phyloP scores from a whole-genome alignment of 2,113 vertebrate species.

The Ciconia boyciana region DNA sequence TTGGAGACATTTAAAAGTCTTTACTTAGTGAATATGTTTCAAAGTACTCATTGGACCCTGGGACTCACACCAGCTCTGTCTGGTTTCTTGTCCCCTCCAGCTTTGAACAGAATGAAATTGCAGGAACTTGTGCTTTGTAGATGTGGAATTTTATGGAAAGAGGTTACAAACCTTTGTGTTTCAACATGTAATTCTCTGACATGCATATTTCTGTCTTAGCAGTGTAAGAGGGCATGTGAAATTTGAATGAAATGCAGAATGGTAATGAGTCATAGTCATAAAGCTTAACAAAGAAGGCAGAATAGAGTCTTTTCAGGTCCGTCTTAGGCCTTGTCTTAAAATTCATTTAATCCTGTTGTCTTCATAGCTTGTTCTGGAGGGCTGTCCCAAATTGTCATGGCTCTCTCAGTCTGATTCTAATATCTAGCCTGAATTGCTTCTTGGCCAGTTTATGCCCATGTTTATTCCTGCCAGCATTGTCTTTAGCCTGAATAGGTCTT shows the following conservation, averaged over 20 bases:
- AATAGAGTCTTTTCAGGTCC: not conserved
- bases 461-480: constrained; percentile 49
- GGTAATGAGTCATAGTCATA: constrained; percentile 35
- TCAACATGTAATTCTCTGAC: constrained; percentile 38
- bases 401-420: constrained; percentile 15
- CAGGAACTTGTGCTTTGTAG: constrained; percentile 22
- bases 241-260: constrained; percentile 33
- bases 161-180: constrained; percentile 43
- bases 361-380: not conserved
- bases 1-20: constrained; percentile 67
- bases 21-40: constrained; percentile 50
- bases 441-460: not conserved
- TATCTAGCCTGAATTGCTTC: constrained; percentile 14
- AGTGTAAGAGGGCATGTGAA: constrained; percentile 26
- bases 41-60: constrained; percentile 39
- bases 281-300: constrained; percentile 24
- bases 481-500: constrained; percentile 41
- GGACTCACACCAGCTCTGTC: constrained; percentile 26
- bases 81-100: constrained; percentile 54
- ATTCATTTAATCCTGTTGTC: constrained; percentile 14
- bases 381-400: not conserved
- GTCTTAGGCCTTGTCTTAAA: not conserved
- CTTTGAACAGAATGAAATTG: constrained; percentile 7
- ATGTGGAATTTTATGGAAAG: constrained; percentile 35
- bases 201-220: constrained; percentile 23